Base-by-base conservation (phyloP, 2,888 invertebrate genomes). In the Macrosoma leucophasiata region DNA sequence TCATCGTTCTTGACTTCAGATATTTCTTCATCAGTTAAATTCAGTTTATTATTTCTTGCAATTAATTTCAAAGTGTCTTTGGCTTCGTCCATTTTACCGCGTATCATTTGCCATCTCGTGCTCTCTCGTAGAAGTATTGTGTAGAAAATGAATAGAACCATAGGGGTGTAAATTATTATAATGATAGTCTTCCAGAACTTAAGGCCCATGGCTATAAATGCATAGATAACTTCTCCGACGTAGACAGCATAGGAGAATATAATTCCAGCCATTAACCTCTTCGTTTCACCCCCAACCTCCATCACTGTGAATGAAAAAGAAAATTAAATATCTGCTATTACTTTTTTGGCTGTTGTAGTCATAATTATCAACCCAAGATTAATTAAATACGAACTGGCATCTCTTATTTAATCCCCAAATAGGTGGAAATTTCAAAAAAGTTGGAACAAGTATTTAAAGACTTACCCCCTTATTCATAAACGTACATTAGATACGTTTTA, bases 201-300 rank as follows among this genome's bases (percentile, higher is more conserved):
- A 2, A 78, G 41, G 1, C 56, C 57, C 71, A 75, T 65, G 3
- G 76, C 73, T 30, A 68, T 44, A 12, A 70, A 58, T 1, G 76
- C 76, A 23, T 72, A 75, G 1, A 53, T 20, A 2, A 75, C 60
- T 64, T 78, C 78, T 3, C 78, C 78, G 0, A 66, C 50, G 36
- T 78, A 77, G 1, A 72, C 52, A 2, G 75, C 73, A 31, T 68
- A 74, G 0, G 76, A 66, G 41, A 77, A 76, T 26, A 77, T 56
- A 1, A 77, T 63, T 12, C 77, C 75, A 1, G 74, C 59, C 17
- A 63, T 32, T 1, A 77, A 72, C 49, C 77, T 56, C 46, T 72
- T 74, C 8, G 62, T 58, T 41, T 69, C 65, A 2, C 78, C 75
- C 3, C 74, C 74, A 4, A 75, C 60, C 65, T 78, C 78, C 10